These are phyloP conservation scores for Sebastes kiyomatsui DNA, from an alignment of 2,797 vertebrate species.

Conservation along the genomic window DNA sequence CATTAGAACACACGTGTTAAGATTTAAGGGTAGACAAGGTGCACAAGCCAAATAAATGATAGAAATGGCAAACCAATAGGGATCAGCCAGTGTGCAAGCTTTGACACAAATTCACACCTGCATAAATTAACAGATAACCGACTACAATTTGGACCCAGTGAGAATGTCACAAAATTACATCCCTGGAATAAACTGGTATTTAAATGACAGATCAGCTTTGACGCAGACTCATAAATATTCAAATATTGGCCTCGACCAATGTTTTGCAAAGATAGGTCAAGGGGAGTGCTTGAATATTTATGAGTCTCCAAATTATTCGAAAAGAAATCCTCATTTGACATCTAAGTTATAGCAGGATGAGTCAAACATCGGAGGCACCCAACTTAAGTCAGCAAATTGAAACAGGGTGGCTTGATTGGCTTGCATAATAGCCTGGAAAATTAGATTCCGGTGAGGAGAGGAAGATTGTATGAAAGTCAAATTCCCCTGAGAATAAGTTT, in stretches of 20 bases:
- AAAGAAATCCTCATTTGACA: slow-evolving; percentile 37
- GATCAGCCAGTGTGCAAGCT: neutral
- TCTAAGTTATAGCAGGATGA: slow-evolving; percentile 38
- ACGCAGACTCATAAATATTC: slow-evolving; percentile 58
- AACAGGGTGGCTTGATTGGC: slow-evolving; percentile 35
- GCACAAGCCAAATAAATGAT: neutral
- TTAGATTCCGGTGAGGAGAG: slow-evolving; percentile 25
- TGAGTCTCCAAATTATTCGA: slow-evolving; percentile 48
- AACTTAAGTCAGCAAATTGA: slow-evolving; percentile 29
- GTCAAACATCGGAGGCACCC: slow-evolving; percentile 13
- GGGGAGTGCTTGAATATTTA: slow-evolving; percentile 65
- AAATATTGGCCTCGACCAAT: slow-evolving; percentile 34
- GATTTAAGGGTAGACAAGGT: neutral
- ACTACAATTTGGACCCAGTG: slow-evolving; percentile 8
- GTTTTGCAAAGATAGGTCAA: slow-evolving; percentile 68
- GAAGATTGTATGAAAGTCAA: slow-evolving; percentile 24
- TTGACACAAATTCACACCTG: slow-evolving; percentile 1
- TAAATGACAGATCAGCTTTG: slow-evolving; percentile 52
- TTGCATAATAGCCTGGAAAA: slow-evolving; percentile 47
- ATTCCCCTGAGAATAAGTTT: slow-evolving; percentile 26
- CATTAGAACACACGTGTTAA: neutral
- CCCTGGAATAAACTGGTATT: slow-evolving; percentile 18
- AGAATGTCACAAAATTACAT: slow-evolving; percentile 42
- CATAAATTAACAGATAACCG: slow-evolving; percentile 28
- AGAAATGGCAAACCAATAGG: neutral